Conservation (phyloP, 2,888 invertebrate species). For the Scaptomyza polygonia region DNA sequence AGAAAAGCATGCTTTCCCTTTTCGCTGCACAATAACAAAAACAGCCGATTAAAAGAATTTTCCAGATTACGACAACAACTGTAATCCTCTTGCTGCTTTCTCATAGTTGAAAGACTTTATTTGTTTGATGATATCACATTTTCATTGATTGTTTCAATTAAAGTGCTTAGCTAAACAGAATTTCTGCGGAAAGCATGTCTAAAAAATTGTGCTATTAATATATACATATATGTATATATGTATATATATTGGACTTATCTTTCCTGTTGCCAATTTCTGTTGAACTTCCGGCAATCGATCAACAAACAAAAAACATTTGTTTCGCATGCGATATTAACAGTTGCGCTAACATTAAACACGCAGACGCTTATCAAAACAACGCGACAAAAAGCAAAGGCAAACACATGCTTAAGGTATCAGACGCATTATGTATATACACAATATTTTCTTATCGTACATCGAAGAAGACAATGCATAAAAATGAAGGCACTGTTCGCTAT, state of each 20-base stretch:
- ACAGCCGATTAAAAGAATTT: slow-evolving; percentile 22
- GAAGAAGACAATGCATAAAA: slow-evolving; percentile 4
- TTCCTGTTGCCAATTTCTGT: slow-evolving; percentile 33
- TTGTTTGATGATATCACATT: slow-evolving; percentile 56
- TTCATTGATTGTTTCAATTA: slow-evolving; percentile 54
- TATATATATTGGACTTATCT: slow-evolving; percentile 43
- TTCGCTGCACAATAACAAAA: slow-evolving; percentile 31
- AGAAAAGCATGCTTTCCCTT: slow-evolving; percentile 42
- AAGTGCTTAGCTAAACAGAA: slow-evolving; percentile 30
- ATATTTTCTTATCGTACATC: slow-evolving; percentile 32
- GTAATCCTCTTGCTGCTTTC: not conserved
- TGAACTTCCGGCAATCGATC: slow-evolving; percentile 63
- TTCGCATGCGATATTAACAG: slow-evolving; percentile 43
- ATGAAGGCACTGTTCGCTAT: slow-evolving; percentile 1
- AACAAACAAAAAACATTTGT: slow-evolving; percentile 34
- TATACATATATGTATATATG: slow-evolving; percentile 44
- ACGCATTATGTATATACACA: slow-evolving; percentile 16
- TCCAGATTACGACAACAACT: slow-evolving; percentile 14
- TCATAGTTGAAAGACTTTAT: slow-evolving; percentile 12
- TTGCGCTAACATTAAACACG: slow-evolving; percentile 22
- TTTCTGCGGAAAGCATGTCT: slow-evolving; percentile 54
- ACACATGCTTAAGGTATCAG: slow-evolving; percentile 53
- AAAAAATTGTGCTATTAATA: slow-evolving; percentile 54
- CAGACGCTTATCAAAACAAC: slow-evolving; percentile 36
- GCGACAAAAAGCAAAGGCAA: slow-evolving; percentile 6